A percentile compares a stretch with the other conserved stretches of the same genome.
These are phyloP conservation scores for Mirza zaza DNA, from an alignment of 2,113 vertebrate genomes.

Conservation along the genomic window DNA sequence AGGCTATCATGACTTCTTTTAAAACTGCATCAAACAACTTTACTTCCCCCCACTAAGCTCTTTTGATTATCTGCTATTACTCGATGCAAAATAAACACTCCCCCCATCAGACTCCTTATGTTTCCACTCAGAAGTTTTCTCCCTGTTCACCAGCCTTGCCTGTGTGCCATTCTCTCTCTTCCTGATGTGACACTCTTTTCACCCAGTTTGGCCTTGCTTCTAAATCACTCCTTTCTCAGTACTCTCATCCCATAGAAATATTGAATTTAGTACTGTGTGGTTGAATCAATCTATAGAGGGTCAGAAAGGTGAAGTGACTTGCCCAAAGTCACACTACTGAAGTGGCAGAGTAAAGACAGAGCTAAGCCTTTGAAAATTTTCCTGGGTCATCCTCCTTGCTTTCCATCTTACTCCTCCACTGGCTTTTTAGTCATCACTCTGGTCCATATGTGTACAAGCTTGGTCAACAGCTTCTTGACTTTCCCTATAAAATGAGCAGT, in stretches of 20 bases:
- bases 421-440: background rate
- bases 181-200: background rate
- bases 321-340: background rate
- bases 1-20: background rate
- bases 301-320: slow-evolving; percentile 8
- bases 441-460: background rate
- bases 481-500: background rate
- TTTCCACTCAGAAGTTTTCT: background rate
- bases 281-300: background rate
- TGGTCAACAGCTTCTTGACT: background rate
- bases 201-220: background rate
- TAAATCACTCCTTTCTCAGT: background rate
- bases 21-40: background rate
- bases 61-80: background rate
- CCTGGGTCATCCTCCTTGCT: background rate
- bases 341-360: background rate
- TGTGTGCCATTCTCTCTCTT: background rate
- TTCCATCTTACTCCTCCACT: background rate
- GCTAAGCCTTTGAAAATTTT: background rate
- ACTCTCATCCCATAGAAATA: background rate
- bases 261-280: background rate
- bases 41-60: background rate
- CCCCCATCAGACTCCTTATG: background rate
- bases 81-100: background rate
- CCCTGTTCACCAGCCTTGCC: background rate